Evolutionary conservation across 2,888 invertebrate species (phyloP).

Genomic region (Dasypolia templi): DNA sequence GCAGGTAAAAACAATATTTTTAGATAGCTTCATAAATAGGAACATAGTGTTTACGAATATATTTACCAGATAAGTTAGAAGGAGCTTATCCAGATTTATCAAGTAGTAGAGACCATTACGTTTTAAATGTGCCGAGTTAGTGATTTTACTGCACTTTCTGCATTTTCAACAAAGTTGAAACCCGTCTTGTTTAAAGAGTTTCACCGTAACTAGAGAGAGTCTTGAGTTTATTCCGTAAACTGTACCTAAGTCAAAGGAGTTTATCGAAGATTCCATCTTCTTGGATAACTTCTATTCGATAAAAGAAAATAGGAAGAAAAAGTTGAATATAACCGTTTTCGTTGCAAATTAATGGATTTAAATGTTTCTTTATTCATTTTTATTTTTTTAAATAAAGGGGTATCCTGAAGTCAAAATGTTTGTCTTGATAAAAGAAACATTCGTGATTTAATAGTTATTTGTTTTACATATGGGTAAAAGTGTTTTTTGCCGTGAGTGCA

Average conservation of each 20-base stretch:
- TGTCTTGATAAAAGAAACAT: no score
- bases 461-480: no score
- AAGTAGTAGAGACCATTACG: no score
- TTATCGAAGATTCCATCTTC: constrained; percentile 11
- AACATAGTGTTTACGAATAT: neutral
- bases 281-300: no score
- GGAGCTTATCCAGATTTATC: neutral
- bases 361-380: neutral
- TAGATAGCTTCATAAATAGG: no score
- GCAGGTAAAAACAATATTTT: no score
- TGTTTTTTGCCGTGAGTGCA: no score
- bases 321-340: neutral
- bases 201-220: constrained; percentile 6
- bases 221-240: constrained; percentile 14
- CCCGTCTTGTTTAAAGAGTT: constrained; percentile 8
- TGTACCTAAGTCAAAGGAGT: constrained; percentile 27
- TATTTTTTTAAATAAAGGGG: neutral
- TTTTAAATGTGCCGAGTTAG: neutral
- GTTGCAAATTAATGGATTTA: neutral
- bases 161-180: constrained; percentile 31
- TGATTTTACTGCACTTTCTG: constrained; percentile 1
- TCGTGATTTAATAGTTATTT: no score
- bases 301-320: neutral
- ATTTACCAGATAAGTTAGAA: neutral
- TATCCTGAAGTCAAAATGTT: neutral